These are phyloP conservation scores for Stenodera caucasica DNA, from an alignment of 2,888 invertebrate genomes.

Conservation along the genomic window DNA sequence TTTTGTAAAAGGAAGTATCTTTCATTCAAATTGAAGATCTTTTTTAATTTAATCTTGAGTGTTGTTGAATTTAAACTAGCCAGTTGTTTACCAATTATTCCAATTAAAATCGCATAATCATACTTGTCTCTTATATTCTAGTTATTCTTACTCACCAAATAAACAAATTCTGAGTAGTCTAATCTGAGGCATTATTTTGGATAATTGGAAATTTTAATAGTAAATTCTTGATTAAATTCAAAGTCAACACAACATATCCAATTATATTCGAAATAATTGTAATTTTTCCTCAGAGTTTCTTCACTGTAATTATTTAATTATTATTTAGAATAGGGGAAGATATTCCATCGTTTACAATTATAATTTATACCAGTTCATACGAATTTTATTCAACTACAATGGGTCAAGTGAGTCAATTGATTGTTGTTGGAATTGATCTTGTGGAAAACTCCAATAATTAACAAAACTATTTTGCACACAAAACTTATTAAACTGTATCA, in stretches of 20 bases:
- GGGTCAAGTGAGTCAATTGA: conserved; percentile 3
- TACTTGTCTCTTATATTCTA: background rate
- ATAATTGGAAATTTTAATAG: background rate
- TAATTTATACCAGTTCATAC: background rate
- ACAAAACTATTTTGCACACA: background rate
- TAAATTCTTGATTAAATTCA: background rate
- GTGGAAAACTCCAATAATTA: background rate
- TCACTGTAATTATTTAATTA: background rate
- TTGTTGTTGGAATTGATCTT: conserved; percentile 1
- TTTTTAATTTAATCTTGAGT: background rate
- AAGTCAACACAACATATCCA: background rate
- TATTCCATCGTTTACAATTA: background rate
- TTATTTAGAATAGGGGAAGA: background rate
- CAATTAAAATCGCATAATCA: conserved; percentile 5
- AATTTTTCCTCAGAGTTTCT: background rate
- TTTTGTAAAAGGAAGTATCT: conserved; percentile 1
- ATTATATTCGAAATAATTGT: background rate
- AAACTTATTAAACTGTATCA: background rate
- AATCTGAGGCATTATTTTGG: background rate
- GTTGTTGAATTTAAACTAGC: conserved; percentile 7
- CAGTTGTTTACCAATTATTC: conserved; percentile 4
- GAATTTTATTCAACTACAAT: background rate
- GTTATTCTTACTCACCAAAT: background rate
- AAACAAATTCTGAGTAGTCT: background rate
- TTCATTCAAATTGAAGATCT: background rate